Evolutionary conservation across 2,888 invertebrate genomes (phyloP), one percentile per base, ranked within the genome.

Genomic region (Leucophora obtusa): DNA sequence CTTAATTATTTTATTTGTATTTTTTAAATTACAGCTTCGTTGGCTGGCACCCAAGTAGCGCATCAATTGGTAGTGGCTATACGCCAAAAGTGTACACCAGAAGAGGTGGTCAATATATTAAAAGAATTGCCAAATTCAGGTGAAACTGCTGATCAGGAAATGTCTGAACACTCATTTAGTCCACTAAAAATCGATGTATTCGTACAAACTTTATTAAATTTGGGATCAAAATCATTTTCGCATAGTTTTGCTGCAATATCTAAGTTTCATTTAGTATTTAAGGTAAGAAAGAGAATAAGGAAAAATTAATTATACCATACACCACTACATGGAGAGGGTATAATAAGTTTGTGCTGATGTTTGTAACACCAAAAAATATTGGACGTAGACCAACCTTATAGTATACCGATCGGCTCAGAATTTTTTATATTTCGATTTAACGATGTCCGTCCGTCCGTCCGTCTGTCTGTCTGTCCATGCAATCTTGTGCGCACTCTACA

Each of bases 201-300:
- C 88, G 96, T 97, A n/a, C 97, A 98, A 88, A 97, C 97, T 0
- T 90, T 99, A 65, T 92, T 99, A 6, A 96, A 97, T 89, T 92
- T 98, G 75, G 99, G 98, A 43, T 96, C 96, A 65, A 99, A 99
- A 91, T 98, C 98, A 85, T 98, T 99, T 89, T 98, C 98, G 78
- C 99, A 99, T 89, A 97, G 98, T 85, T 98, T 99, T 90, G 98
- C 99, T 7, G 99, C 98, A n/a, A 96, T 99, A 83, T 97, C 98
- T 53, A 99, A 98, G 92, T 99, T 96, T 87, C 96, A 96, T 90
- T 94, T 95, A 88, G 97, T 97, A 2, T 96, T 97, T 87, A 96
- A 96, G 92, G 96, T 96, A 85, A 87, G 63, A 6, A 18, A 62
- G 59, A 28, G 28, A 21, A 28, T 28, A 1, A 28, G 6, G 28